A percentile compares a stretch with the other conserved stretches of the same genome.
Conservation (phyloP, 1,140 invertebrate species). For the Tetragnatha versicolor region DNA sequence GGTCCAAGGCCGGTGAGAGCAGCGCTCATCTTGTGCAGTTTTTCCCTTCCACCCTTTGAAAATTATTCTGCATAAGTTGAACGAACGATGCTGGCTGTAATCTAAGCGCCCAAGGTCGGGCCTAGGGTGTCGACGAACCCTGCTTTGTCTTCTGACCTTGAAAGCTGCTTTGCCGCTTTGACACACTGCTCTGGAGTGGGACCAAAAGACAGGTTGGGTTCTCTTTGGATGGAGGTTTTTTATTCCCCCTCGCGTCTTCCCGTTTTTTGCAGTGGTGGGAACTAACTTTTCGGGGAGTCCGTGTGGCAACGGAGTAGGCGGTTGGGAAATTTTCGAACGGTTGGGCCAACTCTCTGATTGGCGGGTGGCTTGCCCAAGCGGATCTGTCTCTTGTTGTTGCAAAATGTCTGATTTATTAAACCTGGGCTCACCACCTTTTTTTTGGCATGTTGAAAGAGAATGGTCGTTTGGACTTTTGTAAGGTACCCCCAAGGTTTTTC, state of each 20-base stretch:
- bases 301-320: no score
- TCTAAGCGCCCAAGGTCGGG: conserved; percentile 28
- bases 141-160: conserved; percentile 50
- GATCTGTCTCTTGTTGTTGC: no score
- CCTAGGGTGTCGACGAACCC: conserved; percentile 13
- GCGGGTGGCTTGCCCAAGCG: no score
- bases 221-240: not conserved
- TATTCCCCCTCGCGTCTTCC: not conserved
- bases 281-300: no score
- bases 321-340: no score
- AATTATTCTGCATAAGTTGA: conserved; percentile 41
- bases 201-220: conserved; percentile 42
- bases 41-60: conserved; percentile 19
- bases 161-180: conserved; percentile 36
- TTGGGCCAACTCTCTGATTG: not conserved
- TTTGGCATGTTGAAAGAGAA: no score
- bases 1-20: conserved; percentile 1
- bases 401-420: no score
- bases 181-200: conserved; percentile 49
- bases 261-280: no score
- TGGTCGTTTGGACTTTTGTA: no score
- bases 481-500: no score
- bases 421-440: no score
- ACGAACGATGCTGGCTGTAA: conserved; percentile 16
- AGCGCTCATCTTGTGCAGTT: not conserved